Evolutionary conservation across 2,113 vertebrate genomes (phyloP).

Genomic region (Periophthalmus modestus): DNA sequence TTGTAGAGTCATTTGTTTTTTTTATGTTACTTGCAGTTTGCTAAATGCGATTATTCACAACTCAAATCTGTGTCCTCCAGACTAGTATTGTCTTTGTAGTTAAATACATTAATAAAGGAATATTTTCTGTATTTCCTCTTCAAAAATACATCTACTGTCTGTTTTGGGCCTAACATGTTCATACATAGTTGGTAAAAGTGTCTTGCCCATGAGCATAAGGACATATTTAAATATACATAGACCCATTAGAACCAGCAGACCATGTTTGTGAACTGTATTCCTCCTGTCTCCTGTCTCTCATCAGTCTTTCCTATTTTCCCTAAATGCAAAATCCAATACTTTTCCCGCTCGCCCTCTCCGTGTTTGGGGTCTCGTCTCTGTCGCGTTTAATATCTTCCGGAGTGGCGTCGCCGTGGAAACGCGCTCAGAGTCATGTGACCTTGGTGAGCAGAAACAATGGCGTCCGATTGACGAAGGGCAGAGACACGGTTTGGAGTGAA

Average conservation of each 20-base stretch:
- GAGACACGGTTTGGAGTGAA: slow-evolving; percentile 44
- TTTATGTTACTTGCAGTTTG: no score
- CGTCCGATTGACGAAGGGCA: slow-evolving; percentile 61
- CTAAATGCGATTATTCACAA: no score
- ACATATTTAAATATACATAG: not conserved
- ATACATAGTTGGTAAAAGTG: no score
- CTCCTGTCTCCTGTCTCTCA: slow-evolving; percentile 27
- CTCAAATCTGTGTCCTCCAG: no score
- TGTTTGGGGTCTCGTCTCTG: slow-evolving; percentile 68
- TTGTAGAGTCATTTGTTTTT: no score
- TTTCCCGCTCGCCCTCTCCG: slow-evolving; percentile 64
- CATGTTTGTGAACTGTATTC: no score
- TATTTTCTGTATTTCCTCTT: no score
- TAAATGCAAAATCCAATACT: slow-evolving; percentile 81
- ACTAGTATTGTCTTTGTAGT: no score
- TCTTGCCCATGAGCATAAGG: no score
- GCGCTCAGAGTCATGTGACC: slow-evolving; percentile 68
- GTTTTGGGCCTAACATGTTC: no score
- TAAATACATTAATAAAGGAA: no score
- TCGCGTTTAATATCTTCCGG: slow-evolving; percentile 74
- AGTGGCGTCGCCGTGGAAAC: slow-evolving; percentile 80
- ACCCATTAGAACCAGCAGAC: not conserved
- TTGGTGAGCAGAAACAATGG: slow-evolving; percentile 76
- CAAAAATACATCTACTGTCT: no score
- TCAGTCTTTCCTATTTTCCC: slow-evolving; percentile 60